phyloP scores from a whole-genome alignment of 92 coral and sea anemone species.

The Zoanthus sociatus region DNA sequence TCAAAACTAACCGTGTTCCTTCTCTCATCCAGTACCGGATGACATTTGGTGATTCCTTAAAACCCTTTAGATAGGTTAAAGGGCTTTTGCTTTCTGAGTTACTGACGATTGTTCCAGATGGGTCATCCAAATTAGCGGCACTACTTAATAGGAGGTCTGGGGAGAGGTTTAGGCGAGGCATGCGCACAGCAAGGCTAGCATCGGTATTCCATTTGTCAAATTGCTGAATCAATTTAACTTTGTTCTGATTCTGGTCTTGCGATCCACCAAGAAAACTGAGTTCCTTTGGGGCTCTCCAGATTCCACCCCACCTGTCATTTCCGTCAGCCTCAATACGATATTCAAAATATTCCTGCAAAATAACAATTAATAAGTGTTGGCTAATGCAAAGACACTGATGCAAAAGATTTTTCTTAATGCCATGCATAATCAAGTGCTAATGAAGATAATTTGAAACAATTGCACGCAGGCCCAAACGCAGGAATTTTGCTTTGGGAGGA shows the following conservation, averaged over 20 bases:
- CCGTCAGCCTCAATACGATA: conserved; percentile 71
- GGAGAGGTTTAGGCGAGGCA: conserved; percentile 63
- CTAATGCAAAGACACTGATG: too few species aligned
- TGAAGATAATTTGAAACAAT: too few species aligned
- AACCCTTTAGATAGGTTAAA: conserved; percentile 33
- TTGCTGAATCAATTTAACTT: conserved; percentile 40
- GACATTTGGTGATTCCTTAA: conserved; percentile 53
- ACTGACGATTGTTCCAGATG: conserved; percentile 56
- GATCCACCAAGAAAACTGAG: conserved; percentile 47
- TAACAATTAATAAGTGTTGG: not conserved
- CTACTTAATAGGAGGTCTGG: conserved; percentile 45
- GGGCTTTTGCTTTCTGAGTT: conserved; percentile 29
- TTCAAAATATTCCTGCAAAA: conserved; percentile 57
- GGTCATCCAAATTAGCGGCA: conserved; percentile 44
- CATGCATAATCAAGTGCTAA: too few species aligned
- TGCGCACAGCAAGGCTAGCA: conserved; percentile 51
- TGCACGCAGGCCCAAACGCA: too few species aligned
- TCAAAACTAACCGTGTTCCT: conserved; percentile 48
- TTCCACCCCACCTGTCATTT: conserved; percentile 55
- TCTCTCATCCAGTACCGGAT: conserved; percentile 68
- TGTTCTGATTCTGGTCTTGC: conserved; percentile 42
- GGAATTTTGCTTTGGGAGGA: too few species aligned
- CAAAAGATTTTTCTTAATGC: not conserved
- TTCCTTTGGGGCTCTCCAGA: conserved; percentile 57
- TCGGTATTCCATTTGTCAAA: conserved; percentile 32